Conservation (phyloP, 2,113 vertebrate species). For the Sinocyclocheilus rhinocerous region DNA sequence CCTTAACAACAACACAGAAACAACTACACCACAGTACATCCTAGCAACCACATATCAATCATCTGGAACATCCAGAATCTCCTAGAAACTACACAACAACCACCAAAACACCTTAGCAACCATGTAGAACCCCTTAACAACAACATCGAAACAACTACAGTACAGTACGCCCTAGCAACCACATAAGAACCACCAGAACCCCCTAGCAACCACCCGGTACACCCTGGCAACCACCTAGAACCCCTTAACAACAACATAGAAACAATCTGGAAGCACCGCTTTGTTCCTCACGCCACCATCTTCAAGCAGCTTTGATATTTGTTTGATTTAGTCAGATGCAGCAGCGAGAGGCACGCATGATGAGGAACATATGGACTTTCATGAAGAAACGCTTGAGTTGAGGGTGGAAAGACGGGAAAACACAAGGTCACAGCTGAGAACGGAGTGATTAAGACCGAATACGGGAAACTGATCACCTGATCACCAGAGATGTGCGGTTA, state of each 20-base stretch:
- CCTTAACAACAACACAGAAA: not conserved
- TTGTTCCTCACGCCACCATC: constrained; percentile 31
- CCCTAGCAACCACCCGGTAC: not conserved
- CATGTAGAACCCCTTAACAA: too few species aligned
- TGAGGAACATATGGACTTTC: constrained; percentile 8
- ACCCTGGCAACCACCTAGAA: not conserved
- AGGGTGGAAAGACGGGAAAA: not conserved
- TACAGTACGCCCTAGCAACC: not conserved
- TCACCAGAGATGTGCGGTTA: too few species aligned
- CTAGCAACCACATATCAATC: too few species aligned
- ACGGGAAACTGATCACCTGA: not conserved
- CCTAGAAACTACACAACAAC: too few species aligned
- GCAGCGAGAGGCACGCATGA: not conserved
- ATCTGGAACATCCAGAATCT: too few species aligned
- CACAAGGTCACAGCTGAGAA: not conserved
- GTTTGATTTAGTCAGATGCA: constrained; percentile 15
- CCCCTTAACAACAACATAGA: too few species aligned
- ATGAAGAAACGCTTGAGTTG: not conserved
- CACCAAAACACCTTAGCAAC: too few species aligned
- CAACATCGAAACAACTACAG: too few species aligned
- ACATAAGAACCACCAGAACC: not conserved
- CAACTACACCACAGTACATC: too few species aligned
- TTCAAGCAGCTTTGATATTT: constrained; percentile 34
- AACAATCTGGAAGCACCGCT: not conserved
- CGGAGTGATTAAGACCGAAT: not conserved